A percentile compares a stretch with the other conserved stretches of the same genome.
Conservation (phyloP, 2,888 invertebrate genomes). For the Stegana nigrithorax region DNA sequence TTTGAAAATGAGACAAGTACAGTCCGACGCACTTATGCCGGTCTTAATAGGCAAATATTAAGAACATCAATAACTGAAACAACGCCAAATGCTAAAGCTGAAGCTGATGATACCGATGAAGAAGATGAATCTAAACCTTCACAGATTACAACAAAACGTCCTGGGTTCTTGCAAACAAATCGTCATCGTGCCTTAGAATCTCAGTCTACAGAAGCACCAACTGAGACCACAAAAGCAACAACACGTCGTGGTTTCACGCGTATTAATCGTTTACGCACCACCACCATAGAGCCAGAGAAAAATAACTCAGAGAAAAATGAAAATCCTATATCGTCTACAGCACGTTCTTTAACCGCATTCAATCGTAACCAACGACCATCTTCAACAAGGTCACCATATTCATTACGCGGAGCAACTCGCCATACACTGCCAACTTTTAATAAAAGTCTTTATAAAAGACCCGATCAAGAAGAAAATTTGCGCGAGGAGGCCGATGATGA, state of each 20-base stretch:
- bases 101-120: background rate
- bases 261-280: conserved; percentile 20
- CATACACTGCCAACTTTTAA: conserved; percentile 35
- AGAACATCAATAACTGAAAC: conserved; percentile 21
- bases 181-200: conserved; percentile 42
- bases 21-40: conserved; percentile 30
- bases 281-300: conserved; percentile 8
- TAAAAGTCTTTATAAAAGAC: conserved; percentile 37
- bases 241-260: conserved; percentile 26
- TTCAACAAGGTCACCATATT: conserved; percentile 20
- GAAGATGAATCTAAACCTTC: conserved; percentile 6
- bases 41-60: conserved; percentile 29
- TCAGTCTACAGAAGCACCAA: background rate
- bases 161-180: conserved; percentile 43
- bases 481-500: conserved; percentile 17
- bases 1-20: conserved; percentile 16
- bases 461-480: conserved; percentile 7
- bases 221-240: background rate
- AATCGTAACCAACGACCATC: conserved; percentile 28
- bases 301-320: background rate
- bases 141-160: conserved; percentile 27
- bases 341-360: conserved; percentile 23
- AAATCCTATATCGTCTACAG: conserved; percentile 22
- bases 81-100: conserved; percentile 12
- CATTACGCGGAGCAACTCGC: conserved; percentile 24